phyloP scores from a whole-genome alignment of 2,797 vertebrate species.

The Petrocephalus schoutedeni region DNA sequence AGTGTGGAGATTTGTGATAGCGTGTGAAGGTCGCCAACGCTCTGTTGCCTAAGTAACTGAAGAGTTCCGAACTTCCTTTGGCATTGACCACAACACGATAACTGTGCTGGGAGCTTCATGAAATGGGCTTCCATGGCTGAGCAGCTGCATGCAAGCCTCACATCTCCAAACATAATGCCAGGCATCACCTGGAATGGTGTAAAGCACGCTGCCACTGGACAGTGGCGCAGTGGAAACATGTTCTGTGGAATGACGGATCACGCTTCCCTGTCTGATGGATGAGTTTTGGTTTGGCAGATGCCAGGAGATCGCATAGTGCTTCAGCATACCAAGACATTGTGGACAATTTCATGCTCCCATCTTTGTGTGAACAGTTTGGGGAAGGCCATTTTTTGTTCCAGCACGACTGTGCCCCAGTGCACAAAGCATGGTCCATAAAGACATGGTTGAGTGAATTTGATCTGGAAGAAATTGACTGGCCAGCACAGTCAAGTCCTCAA shows the following conservation, averaged over 20 bases:
- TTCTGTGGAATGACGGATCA: not conserved
- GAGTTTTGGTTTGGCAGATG: not conserved
- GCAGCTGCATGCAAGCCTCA: not conserved
- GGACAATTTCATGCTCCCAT: not conserved
- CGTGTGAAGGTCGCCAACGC: not conserved
- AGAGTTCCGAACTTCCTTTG: not conserved
- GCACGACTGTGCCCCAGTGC: not conserved
- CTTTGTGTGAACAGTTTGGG: not conserved
- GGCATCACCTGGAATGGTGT: not conserved
- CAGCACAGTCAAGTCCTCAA: not conserved
- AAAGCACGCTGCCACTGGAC: not conserved
- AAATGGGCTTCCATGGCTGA: not conserved
- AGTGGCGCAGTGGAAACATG: not conserved
- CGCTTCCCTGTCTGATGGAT: not conserved
- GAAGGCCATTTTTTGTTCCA: not conserved
- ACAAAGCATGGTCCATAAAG: not conserved
- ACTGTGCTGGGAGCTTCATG: not conserved
- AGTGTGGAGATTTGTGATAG: not conserved
- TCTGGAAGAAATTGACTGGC: not conserved
- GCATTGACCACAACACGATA: not conserved
- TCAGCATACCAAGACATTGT: not conserved
- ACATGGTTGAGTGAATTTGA: not conserved
- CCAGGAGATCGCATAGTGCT: not conserved
- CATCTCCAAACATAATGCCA: not conserved
- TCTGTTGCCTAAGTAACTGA: not conserved